Conservation (phyloP, 2,113 vertebrate genomes). For the Pelobates fuscus region DNA sequence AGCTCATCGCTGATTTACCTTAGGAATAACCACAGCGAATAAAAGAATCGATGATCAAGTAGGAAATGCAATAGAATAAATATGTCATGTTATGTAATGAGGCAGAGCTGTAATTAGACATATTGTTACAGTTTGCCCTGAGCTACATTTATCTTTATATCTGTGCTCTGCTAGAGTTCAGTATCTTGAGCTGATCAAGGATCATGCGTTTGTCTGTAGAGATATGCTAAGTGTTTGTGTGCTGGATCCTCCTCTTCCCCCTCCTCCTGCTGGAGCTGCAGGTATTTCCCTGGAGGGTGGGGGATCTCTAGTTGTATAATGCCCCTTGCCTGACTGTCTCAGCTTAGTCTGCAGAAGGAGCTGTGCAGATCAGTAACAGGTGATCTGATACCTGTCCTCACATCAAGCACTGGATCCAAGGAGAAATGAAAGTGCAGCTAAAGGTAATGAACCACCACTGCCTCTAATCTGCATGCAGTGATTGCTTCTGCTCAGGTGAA, state of each 20-base stretch:
- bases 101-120: neutral
- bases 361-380: slow-evolving; percentile 2
- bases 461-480: neutral
- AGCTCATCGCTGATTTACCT: no score
- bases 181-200: slow-evolving; percentile 15
- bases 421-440: slow-evolving; percentile 28
- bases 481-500: neutral
- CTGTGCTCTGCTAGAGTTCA: neutral
- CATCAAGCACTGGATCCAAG: neutral
- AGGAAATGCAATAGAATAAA: no score
- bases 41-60: no score
- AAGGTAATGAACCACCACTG: slow-evolving; percentile 12
- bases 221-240: slow-evolving; percentile 3
- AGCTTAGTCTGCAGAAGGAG: neutral
- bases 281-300: slow-evolving; percentile 31
- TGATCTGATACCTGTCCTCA: neutral
- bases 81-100: no score
- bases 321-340: slow-evolving; percentile 4
- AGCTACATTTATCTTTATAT: neutral
- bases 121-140: neutral
- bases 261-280: slow-evolving; percentile 12
- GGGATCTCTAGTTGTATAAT: slow-evolving; percentile 12
- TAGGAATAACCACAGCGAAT: no score
- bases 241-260: slow-evolving; percentile 17
- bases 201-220: neutral